Percentiles rank a stretch among this genome's conserved stretches.
Conservation (phyloP, 2,113 vertebrate genomes). For the Oreochromis aureus region DNA sequence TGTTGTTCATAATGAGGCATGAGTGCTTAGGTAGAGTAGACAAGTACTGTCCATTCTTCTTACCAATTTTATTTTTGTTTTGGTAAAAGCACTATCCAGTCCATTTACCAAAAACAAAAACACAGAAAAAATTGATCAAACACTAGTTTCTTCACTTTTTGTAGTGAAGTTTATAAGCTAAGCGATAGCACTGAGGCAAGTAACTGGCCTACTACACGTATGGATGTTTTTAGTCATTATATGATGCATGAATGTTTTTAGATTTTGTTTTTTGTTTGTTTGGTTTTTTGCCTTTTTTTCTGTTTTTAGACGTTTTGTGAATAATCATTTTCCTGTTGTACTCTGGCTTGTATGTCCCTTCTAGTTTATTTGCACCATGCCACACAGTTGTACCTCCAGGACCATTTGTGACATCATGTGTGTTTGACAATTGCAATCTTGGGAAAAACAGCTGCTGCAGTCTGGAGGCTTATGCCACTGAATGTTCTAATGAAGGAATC, state of each 20-base stretch:
- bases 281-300: too few species aligned
- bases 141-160: background rate
- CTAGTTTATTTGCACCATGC: slow-evolving; percentile 78
- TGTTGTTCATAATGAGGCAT: background rate
- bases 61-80: background rate
- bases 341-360: background rate
- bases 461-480: slow-evolving; percentile 80
- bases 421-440: slow-evolving; percentile 67
- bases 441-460: slow-evolving; percentile 59
- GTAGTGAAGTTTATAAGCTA: background rate
- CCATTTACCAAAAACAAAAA: background rate
- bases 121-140: background rate
- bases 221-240: background rate
- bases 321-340: background rate
- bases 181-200: background rate
- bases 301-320: background rate
- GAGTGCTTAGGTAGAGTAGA: background rate
- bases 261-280: background rate
- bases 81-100: background rate
- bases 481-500: slow-evolving; percentile 71
- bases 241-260: background rate
- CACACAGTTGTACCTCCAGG: slow-evolving; percentile 58
- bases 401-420: slow-evolving; percentile 71
- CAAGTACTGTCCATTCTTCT: background rate
- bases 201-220: background rate